These are phyloP conservation scores for Onychomys torridus DNA, from an alignment of 2,797 vertebrate genomes.

Conservation along the genomic window DNA sequence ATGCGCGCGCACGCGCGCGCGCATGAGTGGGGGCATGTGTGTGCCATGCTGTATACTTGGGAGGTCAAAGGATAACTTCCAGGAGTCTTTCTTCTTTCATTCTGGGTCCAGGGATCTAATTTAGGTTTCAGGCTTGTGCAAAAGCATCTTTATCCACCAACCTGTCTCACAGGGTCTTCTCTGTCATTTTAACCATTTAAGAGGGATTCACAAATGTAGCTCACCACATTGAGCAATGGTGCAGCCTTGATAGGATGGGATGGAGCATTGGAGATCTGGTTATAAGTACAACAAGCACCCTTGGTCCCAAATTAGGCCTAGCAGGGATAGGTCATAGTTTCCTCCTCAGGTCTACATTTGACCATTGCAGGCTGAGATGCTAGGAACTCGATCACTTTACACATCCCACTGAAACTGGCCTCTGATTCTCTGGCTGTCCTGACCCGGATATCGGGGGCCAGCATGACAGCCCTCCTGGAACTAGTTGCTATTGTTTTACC, in stretches of 20 bases:
- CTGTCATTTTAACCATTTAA: not conserved
- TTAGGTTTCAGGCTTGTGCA: not conserved
- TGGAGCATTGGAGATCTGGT: not conserved
- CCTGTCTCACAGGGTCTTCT: not conserved
- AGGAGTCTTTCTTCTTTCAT: not conserved
- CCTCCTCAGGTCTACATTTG: not conserved
- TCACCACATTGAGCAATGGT: rapidly evolving
- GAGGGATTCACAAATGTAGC: not conserved
- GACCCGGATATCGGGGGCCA: not conserved
- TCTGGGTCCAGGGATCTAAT: not conserved
- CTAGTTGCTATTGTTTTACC: not conserved
- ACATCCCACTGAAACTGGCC: rapidly evolving
- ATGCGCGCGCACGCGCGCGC: too few relatives aligned
- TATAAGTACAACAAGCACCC: not conserved
- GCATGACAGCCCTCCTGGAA: not conserved
- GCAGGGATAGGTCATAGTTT: not conserved
- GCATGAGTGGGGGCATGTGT: not conserved
- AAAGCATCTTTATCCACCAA: not conserved
- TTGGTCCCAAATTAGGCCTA: not conserved
- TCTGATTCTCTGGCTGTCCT: not conserved
- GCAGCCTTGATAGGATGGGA: not conserved
- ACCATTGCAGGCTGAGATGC: not conserved
- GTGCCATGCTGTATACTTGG: not conserved
- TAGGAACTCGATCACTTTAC: not conserved
- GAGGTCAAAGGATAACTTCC: not conserved